Base-by-base conservation (phyloP, 2,888 invertebrate genomes). In the Chesias legatella region DNA sequence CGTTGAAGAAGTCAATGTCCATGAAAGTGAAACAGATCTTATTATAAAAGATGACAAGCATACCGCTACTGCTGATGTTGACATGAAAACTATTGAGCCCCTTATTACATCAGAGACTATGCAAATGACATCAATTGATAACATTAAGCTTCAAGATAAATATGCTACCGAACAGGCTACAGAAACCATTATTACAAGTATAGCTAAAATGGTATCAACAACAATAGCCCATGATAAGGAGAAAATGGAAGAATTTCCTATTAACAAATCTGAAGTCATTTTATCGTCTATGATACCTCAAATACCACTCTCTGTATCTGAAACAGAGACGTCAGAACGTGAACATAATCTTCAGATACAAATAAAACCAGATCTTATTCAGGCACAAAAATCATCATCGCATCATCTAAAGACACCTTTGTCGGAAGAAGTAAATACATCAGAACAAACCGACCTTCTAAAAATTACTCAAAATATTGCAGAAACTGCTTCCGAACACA, bases 141-240 rank as follows among this genome's bases (percentile, higher is more conserved):
- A 92, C 0, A 89, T 91, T 34, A 90, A 90, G 47, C 64, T 80
- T 42, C 78, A 84, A 2, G 90, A 92, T 59, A 89, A 88, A 42
- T 86, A 90, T 20, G 33, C 34, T 1, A 62, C 67, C 33, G 80
- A 78, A 52, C 61, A 56, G 17, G 86, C 85, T 26, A 73, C 62
- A 5, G 63, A 90, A 41, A 77, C 82, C 17, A 59, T 93, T 10
- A 86, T 92, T 60, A 90, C 92, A 4, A 81, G 90, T 10, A 91
- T 90, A 68, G 92, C 93, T 1, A 92, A 91, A 65, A 88, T 92
- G 58, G 70, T 94, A 21, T 89, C 90, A 6, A 84, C 90, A 56
- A 90, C 91, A 1, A 59, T 90, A 10, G 66, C 90, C 8, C 92
- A 93, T 48, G 94, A 95, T 58, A 91, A 91, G 56, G 94, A 94